Conservation (phyloP, 2,797 vertebrate genomes). For the Anguilla anguilla region DNA sequence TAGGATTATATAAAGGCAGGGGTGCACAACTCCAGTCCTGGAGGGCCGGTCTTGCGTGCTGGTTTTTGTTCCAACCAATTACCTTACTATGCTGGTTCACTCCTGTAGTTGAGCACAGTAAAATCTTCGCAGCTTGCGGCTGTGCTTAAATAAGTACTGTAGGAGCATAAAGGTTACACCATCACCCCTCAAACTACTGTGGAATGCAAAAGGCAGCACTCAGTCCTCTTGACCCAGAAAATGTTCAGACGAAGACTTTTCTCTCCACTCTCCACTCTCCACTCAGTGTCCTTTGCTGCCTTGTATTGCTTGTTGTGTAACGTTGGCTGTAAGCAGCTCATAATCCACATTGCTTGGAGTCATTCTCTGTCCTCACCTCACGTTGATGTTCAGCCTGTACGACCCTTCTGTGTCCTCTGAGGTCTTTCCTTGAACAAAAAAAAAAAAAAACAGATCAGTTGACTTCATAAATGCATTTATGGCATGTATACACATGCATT, state of each 20-base stretch:
- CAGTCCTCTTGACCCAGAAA: too few species aligned
- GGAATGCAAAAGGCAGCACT: too few species aligned
- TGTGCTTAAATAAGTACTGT: too few species aligned
- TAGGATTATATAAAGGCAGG: neutral
- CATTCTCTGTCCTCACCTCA: slow-evolving; percentile 56
- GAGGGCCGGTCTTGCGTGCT: too few species aligned
- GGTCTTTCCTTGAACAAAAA: slow-evolving; percentile 57
- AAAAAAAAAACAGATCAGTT: neutral
- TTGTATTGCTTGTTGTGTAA: neutral
- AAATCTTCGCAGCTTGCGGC: too few species aligned
- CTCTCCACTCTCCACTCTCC: neutral
- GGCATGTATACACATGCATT: neutral
- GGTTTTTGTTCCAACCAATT: too few species aligned
- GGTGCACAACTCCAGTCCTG: too few species aligned
- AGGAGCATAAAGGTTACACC: too few species aligned
- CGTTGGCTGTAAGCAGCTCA: neutral
- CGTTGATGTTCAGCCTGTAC: slow-evolving; percentile 65
- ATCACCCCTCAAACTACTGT: too few species aligned
- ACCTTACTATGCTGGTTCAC: too few species aligned
- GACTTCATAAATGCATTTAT: neutral
- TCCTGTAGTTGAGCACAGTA: too few species aligned
- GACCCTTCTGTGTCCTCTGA: slow-evolving; percentile 65
- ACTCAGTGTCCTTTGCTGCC: neutral
- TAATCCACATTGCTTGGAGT: neutral
- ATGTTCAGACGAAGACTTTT: too few species aligned